Conservation (phyloP, 2,797 vertebrate genomes). For the Octomys mimax region DNA sequence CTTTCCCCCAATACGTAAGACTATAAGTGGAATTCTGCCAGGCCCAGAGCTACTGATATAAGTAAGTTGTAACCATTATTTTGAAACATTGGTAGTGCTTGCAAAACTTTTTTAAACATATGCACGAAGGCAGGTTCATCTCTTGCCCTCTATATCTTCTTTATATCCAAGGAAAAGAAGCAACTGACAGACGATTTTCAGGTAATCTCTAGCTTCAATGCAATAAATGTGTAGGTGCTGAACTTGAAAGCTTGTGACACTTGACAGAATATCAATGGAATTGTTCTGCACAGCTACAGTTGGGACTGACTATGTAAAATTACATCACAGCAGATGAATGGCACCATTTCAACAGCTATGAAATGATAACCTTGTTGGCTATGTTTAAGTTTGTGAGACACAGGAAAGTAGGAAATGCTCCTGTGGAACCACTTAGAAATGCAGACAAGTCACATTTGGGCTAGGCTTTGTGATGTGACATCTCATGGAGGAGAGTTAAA, state of each 20-base stretch:
- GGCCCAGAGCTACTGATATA: not conserved
- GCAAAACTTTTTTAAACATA: constrained; percentile 32
- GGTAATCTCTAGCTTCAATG: constrained; percentile 72
- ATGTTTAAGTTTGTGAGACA: constrained; percentile 41
- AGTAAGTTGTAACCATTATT: constrained; percentile 37
- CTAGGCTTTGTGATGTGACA: not conserved
- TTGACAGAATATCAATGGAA: constrained; percentile 80
- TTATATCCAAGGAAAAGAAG: constrained; percentile 63
- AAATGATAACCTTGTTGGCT: constrained; percentile 74
- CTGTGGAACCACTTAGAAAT: constrained; percentile 56
- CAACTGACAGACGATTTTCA: constrained; percentile 73
- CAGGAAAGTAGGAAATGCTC: constrained; percentile 47
- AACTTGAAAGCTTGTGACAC: constrained; percentile 80
- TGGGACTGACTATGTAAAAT: constrained; percentile 76
- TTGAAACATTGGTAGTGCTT: not conserved
- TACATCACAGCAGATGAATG: constrained; percentile 75
- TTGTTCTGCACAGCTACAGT: constrained; percentile 63
- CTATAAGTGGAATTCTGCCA: not conserved
- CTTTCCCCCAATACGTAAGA: not conserved
- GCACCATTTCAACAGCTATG: constrained; percentile 65
- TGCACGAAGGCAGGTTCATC: not conserved
- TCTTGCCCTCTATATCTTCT: constrained; percentile 11
- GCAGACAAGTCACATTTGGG: not conserved
- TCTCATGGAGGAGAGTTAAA: constrained; percentile 12
- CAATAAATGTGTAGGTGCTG: constrained; percentile 71